Base-by-base conservation (phyloP, 2,113 vertebrate genomes). In the Stomatorhinus ivindoensis region DNA sequence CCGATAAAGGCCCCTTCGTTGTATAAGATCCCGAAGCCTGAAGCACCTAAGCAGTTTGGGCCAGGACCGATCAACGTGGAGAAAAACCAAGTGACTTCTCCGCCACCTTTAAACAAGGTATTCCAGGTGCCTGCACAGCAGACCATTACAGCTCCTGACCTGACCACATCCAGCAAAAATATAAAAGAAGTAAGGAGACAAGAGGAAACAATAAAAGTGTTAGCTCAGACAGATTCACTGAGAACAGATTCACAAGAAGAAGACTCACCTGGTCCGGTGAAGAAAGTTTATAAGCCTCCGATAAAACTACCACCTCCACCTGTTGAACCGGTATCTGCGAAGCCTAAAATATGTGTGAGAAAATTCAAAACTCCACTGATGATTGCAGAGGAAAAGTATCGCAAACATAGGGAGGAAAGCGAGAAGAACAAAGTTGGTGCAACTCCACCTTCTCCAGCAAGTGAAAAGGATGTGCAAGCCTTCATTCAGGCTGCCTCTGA, bases 331-430 rank as follows among this genome's bases (percentile, higher is more conserved):
- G 91, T 91, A 39, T 91, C 91, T 1, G 89, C 92, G 69, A 96
- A 94, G 90, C 90, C 95, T 9, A 96, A 94, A 90, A 93, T 96
- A 2, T 96, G 95, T 10, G 92, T 94, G 82, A 95, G 95, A 92
- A 98, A 97, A 94, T 98, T 98, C 92, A 98, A 97, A 95, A 98
- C 97, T 11, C 97, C 97, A 61, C 95, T 98, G 92, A 98, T 98
- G 97, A 95, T 97, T 1, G 98, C 98, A 50, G 98, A 98, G 93
- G 97, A 98, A 91, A 95, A 94, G 83, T 98, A 95, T 53, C 96
- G 96, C 31, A 96, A 94, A 89, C 96, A 98, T 90, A 96, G 48
- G 88, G 95, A 97, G 39, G 95, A 96, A 89, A 91, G 88, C 42
- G 96, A 96, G 69, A 96, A 90, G 89, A 94, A 90, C 88, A 96